Percentiles rank a stretch among this genome's conserved stretches.
Evolutionary conservation across 2,888 invertebrate genomes (phyloP).

Genomic region (Trichopria drosophilae): DNA sequence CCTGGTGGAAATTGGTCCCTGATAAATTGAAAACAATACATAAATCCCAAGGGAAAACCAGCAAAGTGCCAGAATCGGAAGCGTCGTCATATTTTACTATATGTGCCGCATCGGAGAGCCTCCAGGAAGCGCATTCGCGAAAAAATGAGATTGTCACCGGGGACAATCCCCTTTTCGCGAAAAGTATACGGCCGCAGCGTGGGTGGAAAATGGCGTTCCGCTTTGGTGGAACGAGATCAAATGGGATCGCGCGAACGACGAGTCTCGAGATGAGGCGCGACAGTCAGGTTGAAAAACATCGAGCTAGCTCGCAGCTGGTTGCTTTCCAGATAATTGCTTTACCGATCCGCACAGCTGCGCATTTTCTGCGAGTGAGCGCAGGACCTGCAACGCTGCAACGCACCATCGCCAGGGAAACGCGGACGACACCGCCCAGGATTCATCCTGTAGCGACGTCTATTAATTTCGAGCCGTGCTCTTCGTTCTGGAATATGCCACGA

Average conservation of each 20-base stretch:
- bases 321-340: constrained; percentile 17
- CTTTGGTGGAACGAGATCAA: constrained; percentile 19
- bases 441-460: constrained; percentile 17
- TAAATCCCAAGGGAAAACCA: too few species aligned
- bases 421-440: neutral
- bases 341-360: neutral
- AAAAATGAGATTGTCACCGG: constrained; percentile 21
- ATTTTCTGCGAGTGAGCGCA: neutral
- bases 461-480: constrained; percentile 22
- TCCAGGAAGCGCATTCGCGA: neutral
- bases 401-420: neutral
- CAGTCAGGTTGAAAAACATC: constrained; percentile 10
- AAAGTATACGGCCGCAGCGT: constrained; percentile 19
- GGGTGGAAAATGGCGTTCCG: too few species aligned
- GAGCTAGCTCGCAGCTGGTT: constrained; percentile 6
- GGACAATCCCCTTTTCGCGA: constrained; percentile 17
- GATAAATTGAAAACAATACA: too few species aligned
- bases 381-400: neutral
- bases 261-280: too few species aligned
- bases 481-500: constrained; percentile 17
- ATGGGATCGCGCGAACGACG: constrained; percentile 21
- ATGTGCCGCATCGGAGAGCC: neutral
- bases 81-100: too few species aligned
- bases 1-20: too few species aligned
- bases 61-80: too few species aligned